Conservation (phyloP, 2,888 invertebrate genomes). For the Acronicta leporina region DNA sequence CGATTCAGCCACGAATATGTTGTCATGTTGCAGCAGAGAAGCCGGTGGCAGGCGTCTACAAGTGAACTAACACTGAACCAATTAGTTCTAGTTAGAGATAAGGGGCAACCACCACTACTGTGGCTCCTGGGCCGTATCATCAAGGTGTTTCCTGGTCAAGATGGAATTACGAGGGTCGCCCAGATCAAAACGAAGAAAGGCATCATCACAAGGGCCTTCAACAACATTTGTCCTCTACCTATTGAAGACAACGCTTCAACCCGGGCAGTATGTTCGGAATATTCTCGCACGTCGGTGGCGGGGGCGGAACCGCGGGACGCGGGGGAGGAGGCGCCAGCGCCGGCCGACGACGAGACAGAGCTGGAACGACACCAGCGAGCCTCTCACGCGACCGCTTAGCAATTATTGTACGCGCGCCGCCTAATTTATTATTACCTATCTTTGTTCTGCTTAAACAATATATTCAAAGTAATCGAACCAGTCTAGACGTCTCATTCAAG, state of each 20-base stretch:
- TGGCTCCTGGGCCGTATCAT: background rate
- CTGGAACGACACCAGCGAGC: background rate
- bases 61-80: background rate
- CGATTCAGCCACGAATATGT: slow-evolving; percentile 8
- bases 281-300: background rate
- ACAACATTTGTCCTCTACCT: slow-evolving; percentile 3
- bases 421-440: background rate
- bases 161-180: slow-evolving; percentile 1
- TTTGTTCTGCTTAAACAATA: background rate
- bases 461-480: background rate
- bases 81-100: slow-evolving; percentile 3
- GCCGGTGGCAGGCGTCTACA: background rate
- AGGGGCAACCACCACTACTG: slow-evolving; percentile 1
- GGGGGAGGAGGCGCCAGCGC: background rate
- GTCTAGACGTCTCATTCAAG: background rate
- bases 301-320: background rate
- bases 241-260: slow-evolving; percentile 5
- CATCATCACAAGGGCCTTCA: slow-evolving; percentile 3
- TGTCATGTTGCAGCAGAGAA: slow-evolving; percentile 6
- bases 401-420: background rate
- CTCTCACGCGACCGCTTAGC: background rate
- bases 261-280: slow-evolving; percentile 1
- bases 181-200: background rate
- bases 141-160: slow-evolving; percentile 5
- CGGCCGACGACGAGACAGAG: background rate